These are phyloP conservation scores for Oreamnos americanus DNA, from an alignment of 2,113 vertebrate species.

Conservation along the genomic window DNA sequence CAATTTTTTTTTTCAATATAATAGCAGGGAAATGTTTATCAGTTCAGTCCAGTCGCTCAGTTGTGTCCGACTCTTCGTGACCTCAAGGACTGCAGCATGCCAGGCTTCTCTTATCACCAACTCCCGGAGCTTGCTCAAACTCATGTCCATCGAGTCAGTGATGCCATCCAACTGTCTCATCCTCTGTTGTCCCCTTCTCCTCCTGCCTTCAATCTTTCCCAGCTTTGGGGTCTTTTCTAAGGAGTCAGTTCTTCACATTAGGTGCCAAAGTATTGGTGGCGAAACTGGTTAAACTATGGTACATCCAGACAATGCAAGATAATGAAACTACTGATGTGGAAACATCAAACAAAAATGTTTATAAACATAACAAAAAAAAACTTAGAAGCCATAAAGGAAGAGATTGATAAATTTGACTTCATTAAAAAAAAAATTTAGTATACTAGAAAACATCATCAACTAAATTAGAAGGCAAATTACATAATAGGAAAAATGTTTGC, in stretches of 20 bases:
- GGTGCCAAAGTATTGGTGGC: neutral
- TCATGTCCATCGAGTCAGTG: neutral
- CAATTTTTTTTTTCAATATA: neutral
- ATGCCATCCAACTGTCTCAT: neutral
- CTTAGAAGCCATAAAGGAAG: slow-evolving; percentile 25
- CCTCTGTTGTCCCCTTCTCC: neutral
- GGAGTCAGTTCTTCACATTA: neutral
- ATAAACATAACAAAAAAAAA: neutral
- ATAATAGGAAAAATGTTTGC: slow-evolving; percentile 3
- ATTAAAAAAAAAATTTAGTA: neutral
- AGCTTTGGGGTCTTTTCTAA: neutral
- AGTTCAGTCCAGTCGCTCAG: neutral
- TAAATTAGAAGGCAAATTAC: slow-evolving; percentile 27
- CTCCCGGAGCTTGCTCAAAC: neutral
- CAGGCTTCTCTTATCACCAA: neutral
- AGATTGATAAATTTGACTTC: slow-evolving; percentile 16
- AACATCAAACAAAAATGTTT: neutral
- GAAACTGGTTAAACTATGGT: neutral
- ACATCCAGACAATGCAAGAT: neutral
- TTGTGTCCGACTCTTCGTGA: neutral
- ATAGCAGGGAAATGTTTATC: neutral
- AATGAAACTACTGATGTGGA: neutral
- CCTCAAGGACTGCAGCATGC: neutral
- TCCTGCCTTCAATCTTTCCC: neutral
- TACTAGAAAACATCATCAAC: neutral